Base-by-base conservation (phyloP, 2,888 invertebrate species). In the Eupithecia centaureata region DNA sequence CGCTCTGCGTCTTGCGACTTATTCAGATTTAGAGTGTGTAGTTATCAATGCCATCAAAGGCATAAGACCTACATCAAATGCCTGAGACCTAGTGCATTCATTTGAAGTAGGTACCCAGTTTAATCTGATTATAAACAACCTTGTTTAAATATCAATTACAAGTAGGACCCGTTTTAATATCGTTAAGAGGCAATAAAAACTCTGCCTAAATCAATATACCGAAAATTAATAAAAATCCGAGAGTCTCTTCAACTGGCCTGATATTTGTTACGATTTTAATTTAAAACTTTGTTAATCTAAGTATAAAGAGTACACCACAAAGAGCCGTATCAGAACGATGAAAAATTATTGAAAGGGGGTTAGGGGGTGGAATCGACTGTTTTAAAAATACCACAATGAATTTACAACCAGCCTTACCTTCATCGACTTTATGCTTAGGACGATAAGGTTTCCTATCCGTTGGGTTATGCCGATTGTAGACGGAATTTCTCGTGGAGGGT, bases 341-440 rank as follows among this genome's bases (percentile, higher is more conserved):
- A 92, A 93, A 93, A 93, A 92, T 92, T 93, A 93, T 93, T 93
- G 92, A 91, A 92, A 91, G 90, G 91, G 92, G 92, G 91, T 85
- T 78, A 86, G 82, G 79, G 77, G 84, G 85, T 78, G 83, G 83
- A 83, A 91, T 92, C 88, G 92, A 88, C 90, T 91, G 86, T 85
- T 89, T 83, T 78, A 79, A 81, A 83, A 86, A 84, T 78, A 85
- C 90, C 81, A 82, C 77, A 61, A 70, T 83, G 82, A 70, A 64
- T 75, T 83, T 73, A 87, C 62, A 52, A 67, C 57, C 18, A 51
- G n/a, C 51, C 58, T 35, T 67, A 54, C 71, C 61, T 47, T 27
- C 56, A 0, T 1, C 33, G 0, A 62, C 75, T 74, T 73, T 87
- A 81, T 38, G 0, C 0, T 18, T 0, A 1, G 22, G 0, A 13